These are phyloP conservation scores for Neotragus moschatus DNA, from an alignment of 2,113 vertebrate species.

Conservation along the genomic window DNA sequence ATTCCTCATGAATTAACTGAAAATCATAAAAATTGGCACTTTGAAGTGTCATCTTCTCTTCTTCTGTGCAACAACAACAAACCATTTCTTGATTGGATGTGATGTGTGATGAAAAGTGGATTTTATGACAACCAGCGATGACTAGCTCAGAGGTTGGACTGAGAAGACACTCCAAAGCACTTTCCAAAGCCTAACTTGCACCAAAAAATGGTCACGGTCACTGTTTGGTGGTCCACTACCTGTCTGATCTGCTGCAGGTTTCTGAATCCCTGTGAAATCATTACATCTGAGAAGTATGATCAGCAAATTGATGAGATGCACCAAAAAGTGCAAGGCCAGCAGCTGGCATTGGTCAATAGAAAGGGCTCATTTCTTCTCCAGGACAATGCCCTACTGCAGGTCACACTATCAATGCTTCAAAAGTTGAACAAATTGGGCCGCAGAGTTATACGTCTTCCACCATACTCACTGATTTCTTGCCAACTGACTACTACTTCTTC, in stretches of 20 bases:
- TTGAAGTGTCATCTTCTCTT: not conserved
- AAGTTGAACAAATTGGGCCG: not conserved
- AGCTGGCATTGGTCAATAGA: not conserved
- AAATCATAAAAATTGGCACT: not conserved
- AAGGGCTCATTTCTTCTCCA: not conserved
- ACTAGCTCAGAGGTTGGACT: not conserved
- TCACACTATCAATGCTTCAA: not conserved
- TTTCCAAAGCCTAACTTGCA: not conserved
- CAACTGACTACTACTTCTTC: not conserved
- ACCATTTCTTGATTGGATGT: not conserved
- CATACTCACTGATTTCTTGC: not conserved
- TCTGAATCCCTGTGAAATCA: not conserved
- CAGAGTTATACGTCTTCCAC: not conserved
- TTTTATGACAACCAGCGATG: fast-evolving
- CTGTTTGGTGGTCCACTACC: not conserved
- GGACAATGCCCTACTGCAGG: not conserved
- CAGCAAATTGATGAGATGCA: not conserved
- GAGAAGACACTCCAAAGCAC: not conserved
- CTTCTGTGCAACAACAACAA: not conserved
- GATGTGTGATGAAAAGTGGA: not conserved
- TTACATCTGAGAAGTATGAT: not conserved
- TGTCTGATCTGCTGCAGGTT: not conserved
- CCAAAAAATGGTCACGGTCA: not conserved
- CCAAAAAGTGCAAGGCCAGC: not conserved
- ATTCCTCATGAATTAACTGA: not conserved